Evolutionary conservation across 1,140 invertebrate species (phyloP).

Genomic region (Cheumatopsyche charites): DNA sequence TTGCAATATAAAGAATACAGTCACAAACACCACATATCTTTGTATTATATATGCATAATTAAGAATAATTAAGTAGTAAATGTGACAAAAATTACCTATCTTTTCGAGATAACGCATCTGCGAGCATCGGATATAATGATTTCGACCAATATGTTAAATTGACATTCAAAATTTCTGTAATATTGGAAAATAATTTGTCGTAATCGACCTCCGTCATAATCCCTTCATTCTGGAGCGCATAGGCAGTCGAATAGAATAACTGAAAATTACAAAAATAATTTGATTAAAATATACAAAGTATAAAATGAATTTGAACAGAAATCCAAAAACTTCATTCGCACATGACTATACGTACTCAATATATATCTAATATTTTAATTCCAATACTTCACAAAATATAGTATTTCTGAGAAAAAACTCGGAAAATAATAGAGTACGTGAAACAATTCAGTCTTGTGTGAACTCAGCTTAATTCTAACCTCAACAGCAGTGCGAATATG

Average conservation of each 20-base stretch:
- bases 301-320: no score
- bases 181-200: conserved; percentile 39
- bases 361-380: no score
- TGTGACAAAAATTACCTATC: not conserved
- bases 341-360: no score
- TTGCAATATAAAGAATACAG: no score
- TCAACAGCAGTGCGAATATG: conserved; percentile 39
- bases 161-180: conserved; percentile 32
- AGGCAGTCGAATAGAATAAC: conserved; percentile 40
- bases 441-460: no score
- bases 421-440: no score
- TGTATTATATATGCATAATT: not conserved
- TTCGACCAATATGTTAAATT: conserved; percentile 37
- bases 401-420: no score
- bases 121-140: conserved; percentile 41
- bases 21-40: no score
- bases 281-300: no score
- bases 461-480: no score
- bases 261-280: conserved; percentile 16
- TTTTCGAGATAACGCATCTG: conserved; percentile 26
- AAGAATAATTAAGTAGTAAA: not conserved
- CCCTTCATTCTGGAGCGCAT: conserved; percentile 33
- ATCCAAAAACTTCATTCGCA: no score
- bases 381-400: no score
- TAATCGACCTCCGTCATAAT: conserved; percentile 37